Conservation (phyloP, 2,888 invertebrate species). For the Melieria crassipennis region DNA sequence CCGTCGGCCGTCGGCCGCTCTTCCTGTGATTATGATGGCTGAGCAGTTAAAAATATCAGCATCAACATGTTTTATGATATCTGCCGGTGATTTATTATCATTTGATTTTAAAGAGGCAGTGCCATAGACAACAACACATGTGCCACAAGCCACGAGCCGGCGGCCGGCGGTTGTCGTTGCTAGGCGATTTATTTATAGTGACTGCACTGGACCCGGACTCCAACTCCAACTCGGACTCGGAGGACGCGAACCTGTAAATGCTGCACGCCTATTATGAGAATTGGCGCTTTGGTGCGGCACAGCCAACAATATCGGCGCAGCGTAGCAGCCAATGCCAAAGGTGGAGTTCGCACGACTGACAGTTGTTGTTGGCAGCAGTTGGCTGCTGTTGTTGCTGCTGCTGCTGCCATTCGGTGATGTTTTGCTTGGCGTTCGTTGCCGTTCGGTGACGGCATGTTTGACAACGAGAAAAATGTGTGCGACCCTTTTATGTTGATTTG, state of each 20-base stretch:
- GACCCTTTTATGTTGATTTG: conserved; percentile 12
- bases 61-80: conserved; percentile 63
- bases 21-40: conserved; percentile 49
- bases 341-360: conserved; percentile 28
- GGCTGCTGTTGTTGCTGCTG: conserved; percentile 11
- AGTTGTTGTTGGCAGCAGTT: conserved; percentile 12
- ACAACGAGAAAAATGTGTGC: too few species aligned
- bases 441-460: too few species aligned
- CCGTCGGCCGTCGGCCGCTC: conserved; percentile 4
- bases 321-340: conserved; percentile 17
- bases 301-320: conserved; percentile 5
- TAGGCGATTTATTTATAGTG: too few species aligned
- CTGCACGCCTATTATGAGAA: conserved; percentile 30
- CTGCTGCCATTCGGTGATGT: background rate
- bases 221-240: conserved; percentile 20
- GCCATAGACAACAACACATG: conserved; percentile 1
- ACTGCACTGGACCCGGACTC: too few species aligned
- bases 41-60: conserved; percentile 42
- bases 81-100: conserved; percentile 63
- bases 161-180: too few species aligned
- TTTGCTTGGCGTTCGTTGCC: background rate
- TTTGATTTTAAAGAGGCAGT: conserved; percentile 59
- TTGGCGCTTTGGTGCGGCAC: conserved; percentile 10
- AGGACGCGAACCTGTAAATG: conserved; percentile 26
- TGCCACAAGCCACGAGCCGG: too few species aligned